Base-by-base conservation (phyloP, 2,888 invertebrate species). In the Polydrusus tereticollis region DNA sequence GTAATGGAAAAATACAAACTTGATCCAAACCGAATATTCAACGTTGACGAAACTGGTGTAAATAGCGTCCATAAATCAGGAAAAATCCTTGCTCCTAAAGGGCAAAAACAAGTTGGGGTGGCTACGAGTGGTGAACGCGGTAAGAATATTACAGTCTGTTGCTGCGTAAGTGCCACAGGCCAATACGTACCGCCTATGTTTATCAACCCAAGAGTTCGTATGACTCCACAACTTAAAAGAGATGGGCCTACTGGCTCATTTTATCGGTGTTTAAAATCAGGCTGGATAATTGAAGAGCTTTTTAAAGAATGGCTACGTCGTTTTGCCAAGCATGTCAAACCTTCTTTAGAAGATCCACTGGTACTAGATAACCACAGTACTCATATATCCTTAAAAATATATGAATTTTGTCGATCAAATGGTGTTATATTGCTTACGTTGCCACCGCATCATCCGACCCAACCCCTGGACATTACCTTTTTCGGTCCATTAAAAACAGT, bases 71-170 rank as follows among this genome's bases (percentile, higher is more conserved):
- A 62, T 23, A 6, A 38, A 43, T 43, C 23, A 1, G 12, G 16
- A 38, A 38, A 38, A 16, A 62, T 29, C 5, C 12, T 58, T 29
- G 58, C 16, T 5, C 14, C 14, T 3, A 58, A 58, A 58, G 33
- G 38, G 33, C 16, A 58, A 12, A 50, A 50, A 23, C 50, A 50
- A 50, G n/a, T 62, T 8, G 41, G 62, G 18, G 43, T 43, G 16
- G 23, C 23, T 14, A 41, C 62, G 3, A 62, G 62, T 62, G 62
- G 43, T 16, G 43, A 62, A 62, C n/a, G 62, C 16, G 43, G 62
- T 4, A 62, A 62, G n/a, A 41, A 62, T 43, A 62, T 43, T 14
- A 62, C 62, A 5, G 62, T 62, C n/a, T 62, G 62, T 43, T 62
- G 43, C 23, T 43, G 43, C 10, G 14, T 62, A 6, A 62, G 62